Evolutionary conservation across 2,797 vertebrate species (phyloP).

Genomic region (Acipenser ruthenus): DNA sequence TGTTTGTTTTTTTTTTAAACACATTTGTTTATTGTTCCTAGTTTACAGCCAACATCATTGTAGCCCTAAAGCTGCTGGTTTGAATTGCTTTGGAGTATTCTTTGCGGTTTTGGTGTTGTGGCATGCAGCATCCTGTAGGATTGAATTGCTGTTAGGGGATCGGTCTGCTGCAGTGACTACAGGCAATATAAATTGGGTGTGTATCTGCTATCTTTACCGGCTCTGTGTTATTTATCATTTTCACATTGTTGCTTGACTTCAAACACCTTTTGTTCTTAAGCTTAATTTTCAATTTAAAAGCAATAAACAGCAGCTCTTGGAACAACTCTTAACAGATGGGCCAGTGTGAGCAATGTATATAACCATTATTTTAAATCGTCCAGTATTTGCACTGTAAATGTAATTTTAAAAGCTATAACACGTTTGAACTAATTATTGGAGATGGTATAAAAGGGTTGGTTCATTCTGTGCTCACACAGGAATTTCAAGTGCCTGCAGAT

Average conservation of each 20-base stretch:
- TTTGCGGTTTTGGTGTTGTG: too few species aligned
- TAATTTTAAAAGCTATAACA: constrained; percentile 2
- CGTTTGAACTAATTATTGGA: neutral
- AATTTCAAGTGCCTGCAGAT: constrained; percentile 5
- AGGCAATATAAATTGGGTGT: neutral
- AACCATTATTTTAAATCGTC: neutral
- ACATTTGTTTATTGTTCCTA: too few species aligned
- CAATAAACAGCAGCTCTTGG: neutral
- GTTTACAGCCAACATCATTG: too few species aligned
- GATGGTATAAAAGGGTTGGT: neutral
- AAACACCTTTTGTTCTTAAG: neutral
- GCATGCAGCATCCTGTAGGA: too few species aligned
- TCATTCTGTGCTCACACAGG: neutral
- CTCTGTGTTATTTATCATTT: neutral
- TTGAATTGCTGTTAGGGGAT: too few species aligned
- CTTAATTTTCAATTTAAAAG: constrained; percentile 7
- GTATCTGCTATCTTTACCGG: constrained; percentile 2
- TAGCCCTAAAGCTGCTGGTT: too few species aligned
- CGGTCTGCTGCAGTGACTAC: neutral
- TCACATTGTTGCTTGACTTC: neutral
- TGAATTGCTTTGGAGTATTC: too few species aligned
- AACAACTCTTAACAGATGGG: neutral
- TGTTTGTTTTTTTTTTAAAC: too few species aligned
- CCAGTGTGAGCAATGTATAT: neutral
- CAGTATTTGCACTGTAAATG: neutral